Percentiles rank a stretch among this genome's conserved stretches.
Evolutionary conservation across 2,113 vertebrate species (phyloP).

Genomic region (Illadopsis cleaveri): DNA sequence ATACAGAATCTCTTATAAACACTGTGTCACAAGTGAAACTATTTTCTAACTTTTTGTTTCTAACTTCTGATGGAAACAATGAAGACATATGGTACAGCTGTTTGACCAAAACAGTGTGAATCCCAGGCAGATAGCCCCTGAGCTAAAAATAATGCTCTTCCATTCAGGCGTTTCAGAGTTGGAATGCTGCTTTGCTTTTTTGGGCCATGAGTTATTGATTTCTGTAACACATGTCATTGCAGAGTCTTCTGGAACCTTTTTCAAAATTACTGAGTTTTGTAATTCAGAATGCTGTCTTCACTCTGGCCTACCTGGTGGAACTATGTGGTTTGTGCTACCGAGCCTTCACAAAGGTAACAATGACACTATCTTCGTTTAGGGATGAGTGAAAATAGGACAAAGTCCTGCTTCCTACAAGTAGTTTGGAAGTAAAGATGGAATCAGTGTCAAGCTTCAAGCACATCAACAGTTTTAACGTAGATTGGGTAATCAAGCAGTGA

Average conservation of each 20-base stretch:
- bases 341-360: slow-evolving; percentile 95
- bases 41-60: not conserved
- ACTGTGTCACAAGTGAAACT: not conserved
- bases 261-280: slow-evolving; percentile 97
- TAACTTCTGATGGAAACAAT: not conserved
- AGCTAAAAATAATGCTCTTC: slow-evolving; percentile 23
- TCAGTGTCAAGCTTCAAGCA: not conserved
- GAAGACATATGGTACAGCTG: not conserved
- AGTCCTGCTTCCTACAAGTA: not conserved
- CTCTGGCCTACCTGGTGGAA: slow-evolving; percentile 94
- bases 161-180: not conserved
- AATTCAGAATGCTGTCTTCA: slow-evolving; percentile 95
- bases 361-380: not conserved
- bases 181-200: slow-evolving; percentile 20
- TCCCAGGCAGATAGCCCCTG: not conserved
- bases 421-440: not conserved
- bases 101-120: not conserved
- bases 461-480: not conserved
- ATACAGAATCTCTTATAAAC: not conserved
- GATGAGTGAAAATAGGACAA: not conserved
- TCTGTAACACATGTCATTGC: slow-evolving; percentile 39
- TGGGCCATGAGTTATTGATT: slow-evolving; percentile 20
- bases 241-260: slow-evolving; percentile 97
- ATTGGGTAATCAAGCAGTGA: not conserved
- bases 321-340: slow-evolving; percentile 95